A percentile compares a stretch with the other conserved stretches of the same genome.
These are phyloP conservation scores for Steatornis caripensis DNA, from an alignment of 2,113 vertebrate genomes.

Conservation along the genomic window DNA sequence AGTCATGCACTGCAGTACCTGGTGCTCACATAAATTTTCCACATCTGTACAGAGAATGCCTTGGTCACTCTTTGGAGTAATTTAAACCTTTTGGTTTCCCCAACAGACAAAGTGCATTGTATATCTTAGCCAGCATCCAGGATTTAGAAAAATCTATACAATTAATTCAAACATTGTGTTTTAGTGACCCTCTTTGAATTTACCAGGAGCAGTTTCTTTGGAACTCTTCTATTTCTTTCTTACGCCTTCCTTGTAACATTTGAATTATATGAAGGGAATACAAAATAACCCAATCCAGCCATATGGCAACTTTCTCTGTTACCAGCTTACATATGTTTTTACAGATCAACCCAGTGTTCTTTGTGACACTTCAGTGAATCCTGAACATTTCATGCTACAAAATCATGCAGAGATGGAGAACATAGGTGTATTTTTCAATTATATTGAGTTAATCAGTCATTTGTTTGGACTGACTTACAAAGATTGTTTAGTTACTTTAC, in stretches of 20 bases:
- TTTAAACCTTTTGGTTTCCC: not conserved
- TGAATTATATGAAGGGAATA: not conserved
- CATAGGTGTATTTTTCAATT: not conserved
- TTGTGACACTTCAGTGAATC: not conserved
- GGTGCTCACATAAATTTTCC: not conserved
- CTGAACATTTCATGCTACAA: not conserved
- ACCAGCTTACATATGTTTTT: not conserved
- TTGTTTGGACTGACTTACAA: not conserved
- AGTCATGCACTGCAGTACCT: not conserved
- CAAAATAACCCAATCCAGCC: not conserved
- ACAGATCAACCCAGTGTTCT: not conserved
- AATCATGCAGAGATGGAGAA: not conserved
- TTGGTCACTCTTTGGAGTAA: not conserved
- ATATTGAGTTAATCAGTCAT: not conserved
- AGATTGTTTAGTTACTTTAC: not conserved
- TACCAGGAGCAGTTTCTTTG: not conserved
- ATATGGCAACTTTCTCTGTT: not conserved
- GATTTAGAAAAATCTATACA: not conserved
- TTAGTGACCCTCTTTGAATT: not conserved
- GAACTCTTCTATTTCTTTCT: not conserved
- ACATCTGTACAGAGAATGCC: not conserved
- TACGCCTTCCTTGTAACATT: not conserved
- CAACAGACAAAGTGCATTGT: rapidly evolving
- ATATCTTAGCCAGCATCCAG: not conserved
- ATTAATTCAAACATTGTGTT: not conserved